Conservation (phyloP, 2,113 vertebrate genomes). For the Peromyscus leucopus region DNA sequence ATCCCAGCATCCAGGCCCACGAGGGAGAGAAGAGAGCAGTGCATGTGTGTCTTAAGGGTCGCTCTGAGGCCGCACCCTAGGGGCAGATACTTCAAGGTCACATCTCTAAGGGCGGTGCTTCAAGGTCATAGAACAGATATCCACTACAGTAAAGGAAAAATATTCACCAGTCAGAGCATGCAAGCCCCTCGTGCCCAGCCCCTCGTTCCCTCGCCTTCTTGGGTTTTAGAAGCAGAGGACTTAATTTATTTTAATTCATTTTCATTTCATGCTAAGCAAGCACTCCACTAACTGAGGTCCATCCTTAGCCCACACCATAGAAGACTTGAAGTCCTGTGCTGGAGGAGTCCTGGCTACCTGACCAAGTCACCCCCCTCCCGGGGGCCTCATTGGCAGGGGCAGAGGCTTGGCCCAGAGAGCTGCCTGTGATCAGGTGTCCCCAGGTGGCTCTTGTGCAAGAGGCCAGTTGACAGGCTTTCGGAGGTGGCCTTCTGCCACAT, state of each 20-base stretch:
- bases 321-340: background rate
- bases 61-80: no score
- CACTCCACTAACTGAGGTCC: background rate
- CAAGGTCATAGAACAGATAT: no score
- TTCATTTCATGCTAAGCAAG: background rate
- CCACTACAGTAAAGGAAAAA: background rate
- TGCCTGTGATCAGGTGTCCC: background rate
- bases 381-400: background rate
- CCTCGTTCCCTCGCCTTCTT: background rate
- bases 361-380: background rate
- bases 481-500: background rate
- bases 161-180: background rate
- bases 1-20: no score
- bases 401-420: background rate
- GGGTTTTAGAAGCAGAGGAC: background rate
- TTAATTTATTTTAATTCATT: background rate
- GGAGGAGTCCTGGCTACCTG: background rate
- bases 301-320: background rate
- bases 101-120: no score
- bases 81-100: no score
- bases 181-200: background rate
- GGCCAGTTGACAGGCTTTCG: background rate
- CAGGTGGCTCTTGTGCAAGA: background rate
- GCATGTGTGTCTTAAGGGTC: no score
- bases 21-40: no score